A percentile compares a stretch with the other conserved stretches of the same genome.
Conservation (phyloP, 2,797 vertebrate species). For the Danio kyathit region DNA sequence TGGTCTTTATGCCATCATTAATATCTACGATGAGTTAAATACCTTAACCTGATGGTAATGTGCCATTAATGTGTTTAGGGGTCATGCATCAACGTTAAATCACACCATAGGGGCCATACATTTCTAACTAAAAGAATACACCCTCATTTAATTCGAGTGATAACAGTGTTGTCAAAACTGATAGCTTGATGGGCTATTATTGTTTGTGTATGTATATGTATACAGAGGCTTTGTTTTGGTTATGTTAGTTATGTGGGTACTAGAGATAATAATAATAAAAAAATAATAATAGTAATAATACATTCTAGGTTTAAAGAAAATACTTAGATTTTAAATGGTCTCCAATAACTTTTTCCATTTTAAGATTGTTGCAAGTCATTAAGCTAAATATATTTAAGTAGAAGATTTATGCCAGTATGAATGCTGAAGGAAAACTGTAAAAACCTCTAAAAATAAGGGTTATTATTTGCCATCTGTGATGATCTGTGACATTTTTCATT, state of each 20-base stretch:
- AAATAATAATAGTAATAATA: neutral
- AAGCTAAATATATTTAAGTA: neutral
- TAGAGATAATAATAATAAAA: neutral
- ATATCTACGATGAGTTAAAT: too few species aligned
- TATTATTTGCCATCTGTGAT: too few species aligned
- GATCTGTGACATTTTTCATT: too few species aligned
- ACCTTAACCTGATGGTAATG: too few species aligned
- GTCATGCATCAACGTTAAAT: neutral
- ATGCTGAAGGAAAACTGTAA: too few species aligned
- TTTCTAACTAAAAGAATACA: neutral
- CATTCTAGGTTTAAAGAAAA: neutral
- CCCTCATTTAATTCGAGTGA: neutral
- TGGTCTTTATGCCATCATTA: too few species aligned
- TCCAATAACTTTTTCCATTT: neutral
- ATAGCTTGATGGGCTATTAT: neutral
- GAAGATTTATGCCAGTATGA: too few species aligned
- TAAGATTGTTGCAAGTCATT: neutral
- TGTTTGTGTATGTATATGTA: neutral
- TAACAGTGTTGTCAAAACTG: neutral
- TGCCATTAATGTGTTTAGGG: neutral
- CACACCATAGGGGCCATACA: neutral
- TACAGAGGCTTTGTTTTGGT: neutral
- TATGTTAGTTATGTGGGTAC: neutral
- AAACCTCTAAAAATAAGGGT: too few species aligned
- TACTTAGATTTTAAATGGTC: too few species aligned